A percentile compares a stretch with the other conserved stretches of the same genome.
These are phyloP conservation scores for Epinephelus fuscoguttatus DNA, from an alignment of 2,113 vertebrate genomes.

Conservation along the genomic window DNA sequence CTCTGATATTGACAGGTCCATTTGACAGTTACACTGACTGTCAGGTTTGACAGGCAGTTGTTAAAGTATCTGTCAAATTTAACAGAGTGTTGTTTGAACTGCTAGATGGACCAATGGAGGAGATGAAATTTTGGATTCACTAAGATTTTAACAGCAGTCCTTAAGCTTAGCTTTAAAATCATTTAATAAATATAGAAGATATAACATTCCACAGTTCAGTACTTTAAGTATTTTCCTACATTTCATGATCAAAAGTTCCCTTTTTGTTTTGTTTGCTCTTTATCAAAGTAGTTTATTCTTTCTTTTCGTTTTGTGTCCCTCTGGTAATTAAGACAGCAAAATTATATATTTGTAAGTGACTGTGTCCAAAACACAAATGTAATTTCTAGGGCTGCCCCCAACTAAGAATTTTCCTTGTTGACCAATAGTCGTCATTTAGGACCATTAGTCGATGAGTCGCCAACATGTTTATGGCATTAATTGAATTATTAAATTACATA, in stretches of 20 bases:
- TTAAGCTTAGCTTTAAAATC: conserved; percentile 1
- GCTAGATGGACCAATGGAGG: neutral
- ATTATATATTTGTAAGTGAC: neutral
- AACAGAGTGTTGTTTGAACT: neutral
- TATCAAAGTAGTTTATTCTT: neutral
- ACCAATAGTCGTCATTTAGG: too few species aligned
- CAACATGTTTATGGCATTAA: too few species aligned
- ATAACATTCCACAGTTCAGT: conserved; percentile 20
- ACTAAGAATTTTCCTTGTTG: too few species aligned
- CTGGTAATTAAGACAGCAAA: neutral
- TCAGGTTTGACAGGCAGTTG: neutral
- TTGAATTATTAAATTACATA: too few species aligned
- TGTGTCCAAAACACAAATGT: conserved; percentile 13
- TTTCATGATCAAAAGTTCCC: neutral
- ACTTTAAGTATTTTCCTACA: neutral
- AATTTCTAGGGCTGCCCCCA: neutral
- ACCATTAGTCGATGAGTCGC: too few species aligned
- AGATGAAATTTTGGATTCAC: neutral
- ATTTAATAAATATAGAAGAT: conserved; percentile 17
- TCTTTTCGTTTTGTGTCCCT: neutral
- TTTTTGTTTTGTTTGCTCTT: neutral
- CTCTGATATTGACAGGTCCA: neutral
- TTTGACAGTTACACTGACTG: neutral
- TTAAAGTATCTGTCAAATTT: neutral
- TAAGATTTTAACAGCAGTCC: neutral